These are phyloP conservation scores for Aratinga solstitialis DNA, from an alignment of 2,797 vertebrate species.

Conservation along the genomic window DNA sequence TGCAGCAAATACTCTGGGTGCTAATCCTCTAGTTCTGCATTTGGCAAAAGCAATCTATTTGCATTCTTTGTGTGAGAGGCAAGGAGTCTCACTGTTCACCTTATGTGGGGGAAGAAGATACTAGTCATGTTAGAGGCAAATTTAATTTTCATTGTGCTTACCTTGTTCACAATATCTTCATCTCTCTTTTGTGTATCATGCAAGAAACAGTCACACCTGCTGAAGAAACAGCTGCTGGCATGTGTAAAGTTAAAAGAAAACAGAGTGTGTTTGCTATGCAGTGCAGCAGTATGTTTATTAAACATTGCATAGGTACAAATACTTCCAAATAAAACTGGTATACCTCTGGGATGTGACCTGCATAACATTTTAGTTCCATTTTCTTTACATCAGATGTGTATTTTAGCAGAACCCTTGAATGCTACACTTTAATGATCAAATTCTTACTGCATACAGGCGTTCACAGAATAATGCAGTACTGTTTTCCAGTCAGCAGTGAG, in stretches of 20 bases:
- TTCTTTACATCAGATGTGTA: neutral
- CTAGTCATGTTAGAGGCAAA: neutral
- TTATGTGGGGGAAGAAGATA: accelerated
- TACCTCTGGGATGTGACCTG: neutral
- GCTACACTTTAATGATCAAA: neutral
- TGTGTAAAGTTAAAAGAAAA: neutral
- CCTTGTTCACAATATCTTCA: neutral
- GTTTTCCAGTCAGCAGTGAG: neutral
- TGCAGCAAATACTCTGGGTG: neutral
- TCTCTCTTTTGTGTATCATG: neutral
- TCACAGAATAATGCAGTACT: neutral
- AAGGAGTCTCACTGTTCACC: neutral
- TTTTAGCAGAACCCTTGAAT: neutral
- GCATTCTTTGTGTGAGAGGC: neutral
- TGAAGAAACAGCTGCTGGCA: neutral
- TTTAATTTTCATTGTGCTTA: neutral
- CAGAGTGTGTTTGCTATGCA: neutral
- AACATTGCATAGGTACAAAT: neutral
- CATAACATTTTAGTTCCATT: neutral
- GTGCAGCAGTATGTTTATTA: neutral
- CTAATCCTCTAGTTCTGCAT: neutral
- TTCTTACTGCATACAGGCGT: neutral
- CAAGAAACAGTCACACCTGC: neutral
- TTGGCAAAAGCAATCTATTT: neutral
- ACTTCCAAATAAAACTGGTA: neutral